phyloP scores from a whole-genome alignment of 2,797 vertebrate species.

The Peromyscus attwateri region DNA sequence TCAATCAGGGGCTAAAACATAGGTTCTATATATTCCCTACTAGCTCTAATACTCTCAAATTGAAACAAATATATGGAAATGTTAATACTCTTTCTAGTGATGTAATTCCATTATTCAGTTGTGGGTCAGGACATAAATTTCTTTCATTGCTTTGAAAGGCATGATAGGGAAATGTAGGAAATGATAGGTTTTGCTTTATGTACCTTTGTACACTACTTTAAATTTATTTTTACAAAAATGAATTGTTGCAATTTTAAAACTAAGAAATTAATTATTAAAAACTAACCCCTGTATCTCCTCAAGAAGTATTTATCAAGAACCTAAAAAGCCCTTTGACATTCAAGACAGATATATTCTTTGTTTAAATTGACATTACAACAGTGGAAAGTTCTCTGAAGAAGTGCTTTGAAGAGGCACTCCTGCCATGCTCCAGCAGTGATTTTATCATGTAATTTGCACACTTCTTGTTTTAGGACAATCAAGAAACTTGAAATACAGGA shows the following conservation, averaged over 20 bases:
- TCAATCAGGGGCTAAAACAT: not conserved
- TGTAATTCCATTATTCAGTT: not conserved
- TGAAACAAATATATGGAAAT: not conserved
- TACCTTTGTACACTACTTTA: not conserved
- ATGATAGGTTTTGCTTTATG: slow-evolving; percentile 3
- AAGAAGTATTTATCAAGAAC: not conserved
- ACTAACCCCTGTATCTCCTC: not conserved
- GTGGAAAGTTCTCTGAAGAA: not conserved
- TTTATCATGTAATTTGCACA: not conserved
- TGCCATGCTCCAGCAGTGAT: not conserved
- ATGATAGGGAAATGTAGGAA: not conserved
- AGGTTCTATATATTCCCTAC: not conserved
- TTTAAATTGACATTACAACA: not conserved
- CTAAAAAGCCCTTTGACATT: not conserved
- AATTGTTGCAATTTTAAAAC: not conserved
- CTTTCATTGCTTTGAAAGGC: not conserved
- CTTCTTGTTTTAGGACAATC: not conserved
- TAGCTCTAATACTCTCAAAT: not conserved
- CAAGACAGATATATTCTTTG: not conserved
- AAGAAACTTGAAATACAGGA: not conserved
- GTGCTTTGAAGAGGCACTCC: not conserved
- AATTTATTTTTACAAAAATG: not conserved
- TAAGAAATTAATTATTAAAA: not conserved
- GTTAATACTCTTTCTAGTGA: not conserved
- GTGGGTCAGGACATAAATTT: not conserved